Evolutionary conservation across 2,797 vertebrate species (phyloP).

Genomic region (Clarias fuscus): DNA sequence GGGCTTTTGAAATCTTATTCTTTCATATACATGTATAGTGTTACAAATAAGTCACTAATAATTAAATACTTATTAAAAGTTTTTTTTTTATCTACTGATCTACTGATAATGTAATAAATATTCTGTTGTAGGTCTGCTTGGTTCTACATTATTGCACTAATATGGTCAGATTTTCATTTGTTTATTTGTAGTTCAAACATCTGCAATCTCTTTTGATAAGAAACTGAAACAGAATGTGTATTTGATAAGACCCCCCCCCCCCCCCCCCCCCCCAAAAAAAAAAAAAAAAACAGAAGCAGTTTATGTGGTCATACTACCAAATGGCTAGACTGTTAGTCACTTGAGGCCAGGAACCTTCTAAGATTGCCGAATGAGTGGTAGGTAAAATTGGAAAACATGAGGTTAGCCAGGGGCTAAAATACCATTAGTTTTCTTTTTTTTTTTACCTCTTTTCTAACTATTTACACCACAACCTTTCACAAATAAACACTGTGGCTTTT

Average conservation of each 20-base stretch:
- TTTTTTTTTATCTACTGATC: constrained; percentile 19
- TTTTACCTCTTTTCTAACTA: neutral
- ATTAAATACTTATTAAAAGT: constrained; percentile 1
- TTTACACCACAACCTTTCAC: neutral
- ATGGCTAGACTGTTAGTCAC: constrained; percentile 35
- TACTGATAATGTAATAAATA: constrained; percentile 1
- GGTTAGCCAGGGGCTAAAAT: constrained; percentile 43
- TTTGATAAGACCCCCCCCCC: constrained; percentile 12
- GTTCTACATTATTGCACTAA: constrained; percentile 26
- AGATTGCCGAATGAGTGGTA: constrained; percentile 21
- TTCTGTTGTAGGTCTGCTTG: neutral
- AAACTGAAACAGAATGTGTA: constrained; percentile 11
- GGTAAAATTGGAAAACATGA: constrained; percentile 15
- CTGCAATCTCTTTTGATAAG: neutral
- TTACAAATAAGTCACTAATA: neutral
- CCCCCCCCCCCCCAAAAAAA: no score
- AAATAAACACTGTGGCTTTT: neutral
- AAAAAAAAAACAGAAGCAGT: neutral
- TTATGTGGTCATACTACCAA: constrained; percentile 1
- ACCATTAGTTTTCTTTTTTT: constrained; percentile 18
- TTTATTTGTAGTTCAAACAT: constrained; percentile 20
- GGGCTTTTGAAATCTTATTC: constrained; percentile 12
- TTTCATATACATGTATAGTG: constrained; percentile 24
- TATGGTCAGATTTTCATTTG: constrained; percentile 33
- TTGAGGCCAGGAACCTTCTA: constrained; percentile 5